Evolutionary conservation across 2,113 vertebrate genomes (phyloP).

Genomic region (Lethenteron camtschaticum): DNA sequence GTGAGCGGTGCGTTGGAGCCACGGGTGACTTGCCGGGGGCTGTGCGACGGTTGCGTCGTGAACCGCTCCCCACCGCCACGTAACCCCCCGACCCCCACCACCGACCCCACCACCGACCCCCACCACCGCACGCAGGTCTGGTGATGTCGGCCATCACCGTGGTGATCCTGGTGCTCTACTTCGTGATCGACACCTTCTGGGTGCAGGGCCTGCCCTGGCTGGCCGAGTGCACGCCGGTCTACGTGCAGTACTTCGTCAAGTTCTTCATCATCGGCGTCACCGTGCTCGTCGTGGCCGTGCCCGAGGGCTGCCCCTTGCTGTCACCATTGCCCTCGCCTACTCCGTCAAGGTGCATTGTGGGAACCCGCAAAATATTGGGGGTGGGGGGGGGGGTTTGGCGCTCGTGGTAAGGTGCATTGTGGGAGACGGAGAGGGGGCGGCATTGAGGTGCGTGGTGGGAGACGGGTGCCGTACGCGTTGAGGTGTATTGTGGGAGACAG

Average conservation of each 20-base stretch:
- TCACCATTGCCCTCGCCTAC: conserved; percentile 70
- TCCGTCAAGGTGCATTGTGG: conserved; percentile 56
- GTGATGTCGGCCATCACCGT: conserved; percentile 77
- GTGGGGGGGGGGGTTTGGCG: too few species aligned
- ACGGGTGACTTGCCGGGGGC: too few species aligned
- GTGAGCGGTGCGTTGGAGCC: too few species aligned
- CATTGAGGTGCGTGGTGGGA: too few species aligned
- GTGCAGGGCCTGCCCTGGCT: conserved; percentile 34
- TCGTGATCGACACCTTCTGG: conserved; percentile 66
- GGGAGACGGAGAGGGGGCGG: too few species aligned
- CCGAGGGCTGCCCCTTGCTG: conserved; percentile 56
- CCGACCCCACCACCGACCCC: not conserved
- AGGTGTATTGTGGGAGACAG: too few species aligned
- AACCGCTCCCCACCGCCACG: too few species aligned
- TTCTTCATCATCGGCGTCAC: conserved; percentile 84
- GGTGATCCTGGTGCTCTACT: conserved; percentile 64
- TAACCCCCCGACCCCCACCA: not conserved
- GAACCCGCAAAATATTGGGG: conserved; percentile 10
- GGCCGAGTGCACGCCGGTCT: conserved; percentile 52
- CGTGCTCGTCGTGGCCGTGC: conserved; percentile 62
- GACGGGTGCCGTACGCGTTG: too few species aligned
- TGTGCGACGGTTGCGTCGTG: too few species aligned
- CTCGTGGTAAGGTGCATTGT: too few species aligned
- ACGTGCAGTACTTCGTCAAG: conserved; percentile 70
- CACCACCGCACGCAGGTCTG: conserved; percentile 28